phyloP scores from a whole-genome alignment of 1,140 invertebrate species.

The Drosophila punjabiensis region DNA sequence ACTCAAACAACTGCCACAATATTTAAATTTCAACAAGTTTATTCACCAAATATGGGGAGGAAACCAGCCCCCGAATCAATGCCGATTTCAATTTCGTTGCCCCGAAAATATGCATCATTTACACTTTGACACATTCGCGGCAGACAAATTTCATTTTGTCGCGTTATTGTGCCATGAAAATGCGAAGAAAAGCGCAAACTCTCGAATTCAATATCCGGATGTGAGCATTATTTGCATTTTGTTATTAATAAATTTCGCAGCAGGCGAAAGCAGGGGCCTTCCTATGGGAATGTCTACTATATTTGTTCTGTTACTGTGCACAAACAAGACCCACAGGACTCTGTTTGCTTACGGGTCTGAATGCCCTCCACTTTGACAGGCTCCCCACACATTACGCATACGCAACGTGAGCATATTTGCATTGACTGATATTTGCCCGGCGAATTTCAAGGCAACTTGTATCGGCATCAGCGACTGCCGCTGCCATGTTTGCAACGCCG shows the following conservation, averaged over 20 bases:
- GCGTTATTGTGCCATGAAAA: conserved; percentile 58
- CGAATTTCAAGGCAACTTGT: conserved; percentile 55
- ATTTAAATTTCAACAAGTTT: conserved; percentile 35
- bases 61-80: conserved; percentile 8
- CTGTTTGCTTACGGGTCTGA: conserved; percentile 38
- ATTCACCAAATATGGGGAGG: background rate
- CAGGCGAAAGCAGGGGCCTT: conserved; percentile 23
- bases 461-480: conserved; percentile 54
- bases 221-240: conserved; percentile 70
- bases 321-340: conserved; percentile 38
- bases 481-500: conserved; percentile 50
- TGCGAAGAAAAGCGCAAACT: conserved; percentile 20
- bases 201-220: conserved; percentile 19
- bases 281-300: conserved; percentile 15
- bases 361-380: conserved; percentile 29
- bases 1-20: background rate
- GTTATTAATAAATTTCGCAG: conserved; percentile 74
- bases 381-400: conserved; percentile 55
- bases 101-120: conserved; percentile 57
- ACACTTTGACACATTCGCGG: conserved; percentile 61
- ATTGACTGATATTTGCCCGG: conserved; percentile 67
- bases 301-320: conserved; percentile 38
- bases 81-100: conserved; percentile 31
- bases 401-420: conserved; percentile 69
- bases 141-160: conserved; percentile 56